These are phyloP conservation scores for Steinernema hermaphroditum DNA, from an alignment of 2,888 invertebrate genomes.

Conservation along the genomic window DNA sequence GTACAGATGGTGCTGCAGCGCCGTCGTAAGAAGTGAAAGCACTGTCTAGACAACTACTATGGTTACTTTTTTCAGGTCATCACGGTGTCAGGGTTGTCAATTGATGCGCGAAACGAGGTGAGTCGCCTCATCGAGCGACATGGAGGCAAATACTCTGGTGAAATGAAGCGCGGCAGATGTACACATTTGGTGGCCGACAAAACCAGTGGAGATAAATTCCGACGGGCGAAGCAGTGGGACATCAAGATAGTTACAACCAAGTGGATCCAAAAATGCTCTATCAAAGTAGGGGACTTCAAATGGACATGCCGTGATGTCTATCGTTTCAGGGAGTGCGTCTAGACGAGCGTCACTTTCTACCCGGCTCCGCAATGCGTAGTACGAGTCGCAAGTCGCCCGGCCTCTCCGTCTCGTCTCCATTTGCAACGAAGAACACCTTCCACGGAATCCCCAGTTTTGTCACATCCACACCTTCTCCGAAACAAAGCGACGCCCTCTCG, in stretches of 20 bases:
- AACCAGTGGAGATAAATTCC: slow-evolving; percentile 50
- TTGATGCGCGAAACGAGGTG: slow-evolving; percentile 44
- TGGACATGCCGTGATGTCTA: background rate
- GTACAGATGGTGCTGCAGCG: too few relatives aligned
- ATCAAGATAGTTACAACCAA: slow-evolving; percentile 47
- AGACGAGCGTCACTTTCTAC: background rate
- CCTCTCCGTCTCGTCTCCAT: too few relatives aligned
- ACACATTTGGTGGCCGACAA: slow-evolving; percentile 53
- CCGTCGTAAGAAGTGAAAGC: too few relatives aligned
- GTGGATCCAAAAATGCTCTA: slow-evolving; percentile 52
- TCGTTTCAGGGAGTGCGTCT: background rate
- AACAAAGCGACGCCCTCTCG: background rate
- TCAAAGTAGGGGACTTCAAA: slow-evolving; percentile 32
- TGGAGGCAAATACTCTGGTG: slow-evolving; percentile 47
- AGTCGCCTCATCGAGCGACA: slow-evolving; percentile 46
- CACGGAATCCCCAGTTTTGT: background rate
- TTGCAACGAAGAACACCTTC: too few relatives aligned
- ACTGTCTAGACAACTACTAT: too few relatives aligned
- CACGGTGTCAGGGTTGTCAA: slow-evolving; percentile 47
- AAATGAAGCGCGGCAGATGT: slow-evolving; percentile 48
- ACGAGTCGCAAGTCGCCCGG: too few relatives aligned
- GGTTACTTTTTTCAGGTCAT: slow-evolving; percentile 48
- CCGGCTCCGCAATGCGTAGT: background rate
- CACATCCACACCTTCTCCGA: background rate
- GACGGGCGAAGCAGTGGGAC: slow-evolving; percentile 55